These are phyloP conservation scores for Empidonax alnorum DNA, from an alignment of 2,113 vertebrate species.

Conservation along the genomic window DNA sequence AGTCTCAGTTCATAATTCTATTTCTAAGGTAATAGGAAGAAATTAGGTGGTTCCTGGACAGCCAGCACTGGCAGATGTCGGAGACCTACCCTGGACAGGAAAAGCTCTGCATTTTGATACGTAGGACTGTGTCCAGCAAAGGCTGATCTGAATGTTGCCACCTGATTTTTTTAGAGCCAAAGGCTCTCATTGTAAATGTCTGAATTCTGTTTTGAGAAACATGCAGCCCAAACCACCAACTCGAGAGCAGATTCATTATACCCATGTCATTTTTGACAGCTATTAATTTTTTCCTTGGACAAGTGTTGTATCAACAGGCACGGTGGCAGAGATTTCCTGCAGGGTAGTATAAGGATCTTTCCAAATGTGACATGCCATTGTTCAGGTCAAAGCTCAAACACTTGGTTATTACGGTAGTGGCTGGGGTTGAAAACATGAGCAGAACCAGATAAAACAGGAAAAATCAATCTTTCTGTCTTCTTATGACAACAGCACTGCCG, in stretches of 20 bases:
- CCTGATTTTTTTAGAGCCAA: background rate
- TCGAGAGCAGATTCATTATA: background rate
- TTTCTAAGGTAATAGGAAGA: background rate
- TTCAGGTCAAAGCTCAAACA: conserved; percentile 19
- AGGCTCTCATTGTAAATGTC: background rate
- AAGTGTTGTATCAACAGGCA: background rate
- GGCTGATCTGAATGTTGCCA: background rate
- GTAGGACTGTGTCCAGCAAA: background rate
- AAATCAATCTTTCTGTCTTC: conserved; percentile 48
- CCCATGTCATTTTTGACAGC: background rate
- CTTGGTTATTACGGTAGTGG: background rate
- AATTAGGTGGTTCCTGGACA: background rate
- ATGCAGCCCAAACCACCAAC: background rate
- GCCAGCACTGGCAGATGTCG: accelerated
- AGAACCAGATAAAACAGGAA: background rate
- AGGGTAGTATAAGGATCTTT: background rate
- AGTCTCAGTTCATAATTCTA: background rate
- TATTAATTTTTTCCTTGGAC: background rate
- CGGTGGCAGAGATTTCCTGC: background rate
- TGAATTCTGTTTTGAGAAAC: background rate
- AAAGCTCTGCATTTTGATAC: background rate
- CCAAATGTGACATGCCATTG: conserved; percentile 19
- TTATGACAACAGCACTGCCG: background rate
- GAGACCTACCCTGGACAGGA: background rate
- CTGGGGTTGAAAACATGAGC: background rate